These are phyloP conservation scores for Leptinotarsa rubiginosa DNA, from an alignment of 2,888 invertebrate species.

Conservation along the genomic window DNA sequence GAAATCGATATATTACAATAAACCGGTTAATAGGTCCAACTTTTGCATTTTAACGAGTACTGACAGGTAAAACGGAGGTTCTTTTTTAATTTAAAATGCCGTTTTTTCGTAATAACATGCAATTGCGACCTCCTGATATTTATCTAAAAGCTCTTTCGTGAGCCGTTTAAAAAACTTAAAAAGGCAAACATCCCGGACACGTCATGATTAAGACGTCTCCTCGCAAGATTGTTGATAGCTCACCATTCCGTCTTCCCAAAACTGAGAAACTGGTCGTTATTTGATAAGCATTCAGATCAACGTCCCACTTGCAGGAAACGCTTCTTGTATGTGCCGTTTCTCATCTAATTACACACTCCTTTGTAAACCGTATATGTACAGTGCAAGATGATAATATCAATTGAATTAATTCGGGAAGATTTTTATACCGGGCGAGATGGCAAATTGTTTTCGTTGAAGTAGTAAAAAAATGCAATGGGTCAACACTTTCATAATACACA, in stretches of 20 bases:
- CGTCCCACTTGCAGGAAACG: neutral
- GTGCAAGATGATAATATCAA: too few species aligned
- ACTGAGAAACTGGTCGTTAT: constrained; percentile 36
- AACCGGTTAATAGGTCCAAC: neutral
- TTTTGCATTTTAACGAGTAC: neutral
- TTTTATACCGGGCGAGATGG: too few species aligned
- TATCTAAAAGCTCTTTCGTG: constrained; percentile 27
- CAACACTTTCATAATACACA: too few species aligned
- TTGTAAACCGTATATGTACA: neutral
- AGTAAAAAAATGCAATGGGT: too few species aligned
- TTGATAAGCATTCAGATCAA: constrained; percentile 17
- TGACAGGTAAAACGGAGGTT: constrained; percentile 9
- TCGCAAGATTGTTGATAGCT: constrained; percentile 10
- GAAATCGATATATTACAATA: neutral
- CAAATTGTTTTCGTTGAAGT: too few species aligned
- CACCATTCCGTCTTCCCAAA: constrained; percentile 26
- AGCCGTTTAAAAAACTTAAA: constrained; percentile 15
- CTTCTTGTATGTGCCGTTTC: neutral
- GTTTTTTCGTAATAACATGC: constrained; percentile 10
- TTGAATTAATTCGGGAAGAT: too few species aligned
- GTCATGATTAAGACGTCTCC: constrained; percentile 32
- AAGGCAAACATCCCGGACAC: constrained; percentile 27
- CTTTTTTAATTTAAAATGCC: constrained; percentile 10
- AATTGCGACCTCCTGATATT: constrained; percentile 7
- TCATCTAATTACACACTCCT: neutral